phyloP scores from a whole-genome alignment of 2,888 invertebrate species.

The Epistrophe eligans region DNA sequence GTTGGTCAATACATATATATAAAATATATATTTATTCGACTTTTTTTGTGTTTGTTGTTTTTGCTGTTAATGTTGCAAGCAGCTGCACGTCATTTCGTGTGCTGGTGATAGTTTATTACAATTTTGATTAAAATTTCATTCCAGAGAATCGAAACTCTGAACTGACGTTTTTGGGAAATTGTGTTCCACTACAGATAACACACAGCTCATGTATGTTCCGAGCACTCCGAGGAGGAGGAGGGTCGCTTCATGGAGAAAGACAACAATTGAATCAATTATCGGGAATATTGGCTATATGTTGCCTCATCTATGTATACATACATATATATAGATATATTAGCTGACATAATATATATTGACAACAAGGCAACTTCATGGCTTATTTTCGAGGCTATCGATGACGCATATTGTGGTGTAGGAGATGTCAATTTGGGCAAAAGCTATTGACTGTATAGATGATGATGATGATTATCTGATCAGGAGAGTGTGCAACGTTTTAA shows the following conservation, averaged over 20 bases:
- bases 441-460: slow-evolving; percentile 48
- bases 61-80: background rate
- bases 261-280: slow-evolving; percentile 69
- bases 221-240: background rate
- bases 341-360: slow-evolving; percentile 15
- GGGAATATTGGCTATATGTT: slow-evolving; percentile 52
- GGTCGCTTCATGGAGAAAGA: background rate
- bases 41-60: slow-evolving; percentile 7
- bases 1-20: slow-evolving; percentile 47
- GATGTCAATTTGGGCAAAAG: slow-evolving; percentile 52
- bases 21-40: slow-evolving; percentile 29
- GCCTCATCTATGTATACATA: background rate
- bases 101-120: slow-evolving; percentile 53
- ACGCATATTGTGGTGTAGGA: slow-evolving; percentile 50
- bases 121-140: slow-evolving; percentile 69
- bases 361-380: slow-evolving; percentile 23
- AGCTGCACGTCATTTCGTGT: slow-evolving; percentile 2
- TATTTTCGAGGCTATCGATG: slow-evolving; percentile 49
- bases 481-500: slow-evolving; percentile 59
- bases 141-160: slow-evolving; percentile 33
- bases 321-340: too few relatives aligned
- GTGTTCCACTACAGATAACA: slow-evolving; percentile 18
- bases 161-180: slow-evolving; percentile 15
- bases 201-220: background rate
- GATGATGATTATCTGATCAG: slow-evolving; percentile 62